Conservation (phyloP, 1,140 invertebrate genomes). For the Calephelis nemesis region DNA sequence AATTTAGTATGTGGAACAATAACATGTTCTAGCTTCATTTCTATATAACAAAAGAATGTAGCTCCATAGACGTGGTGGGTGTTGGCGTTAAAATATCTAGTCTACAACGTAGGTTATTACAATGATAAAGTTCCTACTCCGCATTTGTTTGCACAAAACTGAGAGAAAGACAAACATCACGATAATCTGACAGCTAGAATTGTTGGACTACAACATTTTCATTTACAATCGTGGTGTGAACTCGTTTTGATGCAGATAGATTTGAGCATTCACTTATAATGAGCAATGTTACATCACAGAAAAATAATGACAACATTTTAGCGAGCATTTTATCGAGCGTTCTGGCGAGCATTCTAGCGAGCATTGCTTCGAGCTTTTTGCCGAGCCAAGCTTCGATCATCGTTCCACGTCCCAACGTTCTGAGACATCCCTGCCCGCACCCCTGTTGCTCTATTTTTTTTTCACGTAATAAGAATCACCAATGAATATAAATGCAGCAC, state of each 20-base stretch:
- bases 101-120: conserved; percentile 30
- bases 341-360: too few relatives aligned
- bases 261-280: too few relatives aligned
- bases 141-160: conserved; percentile 52
- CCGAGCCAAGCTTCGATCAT: too few relatives aligned
- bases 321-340: too few relatives aligned
- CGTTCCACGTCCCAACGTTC: too few relatives aligned
- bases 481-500: too few relatives aligned
- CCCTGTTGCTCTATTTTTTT: too few relatives aligned
- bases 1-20: neutral
- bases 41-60: neutral
- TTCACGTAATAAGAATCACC: too few relatives aligned
- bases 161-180: conserved; percentile 59
- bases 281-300: conserved; percentile 41
- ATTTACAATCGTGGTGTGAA: conserved; percentile 58
- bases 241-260: conserved; percentile 37
- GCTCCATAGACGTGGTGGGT: conserved; percentile 14
- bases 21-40: neutral
- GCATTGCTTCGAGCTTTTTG: too few relatives aligned
- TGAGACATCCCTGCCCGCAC: too few relatives aligned
- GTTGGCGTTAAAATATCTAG: conserved; percentile 12
- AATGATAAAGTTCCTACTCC: conserved; percentile 52
- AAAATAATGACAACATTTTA: too few relatives aligned
- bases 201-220: conserved; percentile 50
- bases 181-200: conserved; percentile 60